These are phyloP conservation scores for Celastrina argiolus DNA, from an alignment of 2,888 invertebrate species.

Conservation along the genomic window DNA sequence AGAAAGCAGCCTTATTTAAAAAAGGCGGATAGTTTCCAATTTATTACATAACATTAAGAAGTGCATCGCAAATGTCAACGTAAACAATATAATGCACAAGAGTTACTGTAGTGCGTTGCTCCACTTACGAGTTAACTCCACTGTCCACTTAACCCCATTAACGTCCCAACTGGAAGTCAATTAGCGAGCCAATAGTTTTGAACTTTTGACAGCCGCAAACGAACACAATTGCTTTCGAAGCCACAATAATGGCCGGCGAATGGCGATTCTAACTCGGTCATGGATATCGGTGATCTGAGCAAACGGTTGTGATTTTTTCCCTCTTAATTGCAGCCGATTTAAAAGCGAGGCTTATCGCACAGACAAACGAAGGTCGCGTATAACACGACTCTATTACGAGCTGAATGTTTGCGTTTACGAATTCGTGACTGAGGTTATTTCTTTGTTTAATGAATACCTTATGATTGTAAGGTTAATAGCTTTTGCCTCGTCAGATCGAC, in stretches of 20 bases:
- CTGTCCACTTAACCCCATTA: constrained; percentile 61
- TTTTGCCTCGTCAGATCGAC: constrained; percentile 1
- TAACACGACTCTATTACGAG: constrained; percentile 41
- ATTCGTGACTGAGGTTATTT: constrained; percentile 41
- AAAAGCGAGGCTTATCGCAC: constrained; percentile 28
- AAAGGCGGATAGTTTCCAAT: background rate
- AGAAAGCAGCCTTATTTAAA: background rate
- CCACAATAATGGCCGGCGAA: constrained; percentile 41
- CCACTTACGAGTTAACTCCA: constrained; percentile 36
- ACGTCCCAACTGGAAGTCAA: constrained; percentile 63
- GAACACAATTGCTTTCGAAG: constrained; percentile 54
- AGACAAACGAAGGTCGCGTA: constrained; percentile 46
- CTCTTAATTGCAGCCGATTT: constrained; percentile 16
- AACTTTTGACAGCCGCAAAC: constrained; percentile 58
- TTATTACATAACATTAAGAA: background rate
- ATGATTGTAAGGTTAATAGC: constrained; percentile 24
- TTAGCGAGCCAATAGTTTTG: constrained; percentile 63
- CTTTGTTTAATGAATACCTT: constrained; percentile 34
- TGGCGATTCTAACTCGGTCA: constrained; percentile 19
- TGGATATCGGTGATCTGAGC: constrained; percentile 7
- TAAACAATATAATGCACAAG: background rate
- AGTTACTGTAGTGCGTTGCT: constrained; percentile 22
- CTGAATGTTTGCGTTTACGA: constrained; percentile 39
- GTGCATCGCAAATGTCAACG: background rate
- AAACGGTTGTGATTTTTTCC: constrained; percentile 15